Evolutionary conservation across 92 coral and sea anemone species (phyloP), one percentile per base, ranked within the genome.

Genomic region (Epizoanthus ramosus): DNA sequence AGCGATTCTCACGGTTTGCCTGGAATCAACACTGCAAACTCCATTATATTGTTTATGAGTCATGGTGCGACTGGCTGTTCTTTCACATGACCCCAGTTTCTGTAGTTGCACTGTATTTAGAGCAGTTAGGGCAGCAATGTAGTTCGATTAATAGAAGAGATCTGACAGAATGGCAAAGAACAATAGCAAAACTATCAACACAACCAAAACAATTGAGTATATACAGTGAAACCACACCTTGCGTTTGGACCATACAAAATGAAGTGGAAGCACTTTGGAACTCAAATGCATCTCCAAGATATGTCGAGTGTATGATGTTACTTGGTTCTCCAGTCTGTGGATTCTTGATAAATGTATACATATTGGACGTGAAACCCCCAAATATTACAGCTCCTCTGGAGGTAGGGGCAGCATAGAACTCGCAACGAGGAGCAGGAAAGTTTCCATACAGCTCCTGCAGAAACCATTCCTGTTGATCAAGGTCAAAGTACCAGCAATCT

Each of bases 211-310:
- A 43, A 43, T 43, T 43, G 50, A 43, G 1, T 43, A 6, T 8
- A 43, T 43, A 43, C 8, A 43, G 9, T 0, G 12, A 43, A 43
- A 6, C 39, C 57, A 22, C 31, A 71, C 80, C 80, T 56, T 47
- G 59, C 21, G 80, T 74, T 12, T 74, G 80, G 25, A 74, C 53
- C 61, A 74, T 56, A 56, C 80, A 74, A 74, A 74, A 74, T 6
- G 80, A 74, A 10, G 12, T 57, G 8, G 80, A 45, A 52, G 80
- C 57, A 25, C 80, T 74, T 25, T 45, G 43, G 63, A 74, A 74
- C 28, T 74, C 80, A 74, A 74, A 74, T 2, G 80, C 60, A 52
- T 74, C 80, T 18, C 60, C 67, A 53, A 74, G 80, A n/a, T 74
- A 74, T 16, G 80, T 31, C 1, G 60, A 47, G 25, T 56, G 43